phyloP scores from a whole-genome alignment of 2,797 vertebrate species.

The Crenichthys baileyi region DNA sequence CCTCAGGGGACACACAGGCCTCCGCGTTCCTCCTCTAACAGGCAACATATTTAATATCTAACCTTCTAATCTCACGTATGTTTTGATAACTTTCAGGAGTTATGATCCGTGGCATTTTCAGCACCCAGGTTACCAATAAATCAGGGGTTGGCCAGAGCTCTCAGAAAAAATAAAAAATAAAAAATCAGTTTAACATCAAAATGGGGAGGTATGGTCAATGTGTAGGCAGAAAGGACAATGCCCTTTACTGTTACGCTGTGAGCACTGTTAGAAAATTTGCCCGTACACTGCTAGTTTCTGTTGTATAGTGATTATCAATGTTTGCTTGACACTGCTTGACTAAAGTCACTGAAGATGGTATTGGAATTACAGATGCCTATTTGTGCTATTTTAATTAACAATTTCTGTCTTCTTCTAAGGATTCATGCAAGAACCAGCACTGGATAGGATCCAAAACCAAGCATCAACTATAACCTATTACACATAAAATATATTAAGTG shows the following conservation, averaged over 20 bases:
- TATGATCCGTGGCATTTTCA: not conserved
- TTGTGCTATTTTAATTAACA: not conserved
- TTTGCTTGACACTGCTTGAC: not conserved
- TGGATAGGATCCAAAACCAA: not conserved
- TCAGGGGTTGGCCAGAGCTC: not conserved
- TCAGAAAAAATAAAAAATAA: too few relatives aligned
- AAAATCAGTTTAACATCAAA: not conserved
- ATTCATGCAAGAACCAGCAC: not conserved
- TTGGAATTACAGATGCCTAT: not conserved
- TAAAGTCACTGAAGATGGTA: not conserved
- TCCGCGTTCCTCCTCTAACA: slow-evolving; percentile 49
- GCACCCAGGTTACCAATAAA: not conserved
- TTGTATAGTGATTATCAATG: too few relatives aligned
- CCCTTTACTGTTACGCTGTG: not conserved
- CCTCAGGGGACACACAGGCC: slow-evolving; percentile 53
- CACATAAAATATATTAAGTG: not conserved
- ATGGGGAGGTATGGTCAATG: not conserved
- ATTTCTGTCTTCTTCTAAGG: not conserved
- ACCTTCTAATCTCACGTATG: slow-evolving; percentile 1
- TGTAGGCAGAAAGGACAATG: not conserved
- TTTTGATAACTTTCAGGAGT: not conserved
- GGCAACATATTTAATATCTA: slow-evolving; percentile 43
- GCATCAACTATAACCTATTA: not conserved
- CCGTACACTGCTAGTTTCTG: too few relatives aligned
- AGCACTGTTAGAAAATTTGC: not conserved